Percentiles rank a stretch among this genome's conserved stretches.
Conservation (phyloP, 2,113 vertebrate species). For the Noturus placidus region DNA sequence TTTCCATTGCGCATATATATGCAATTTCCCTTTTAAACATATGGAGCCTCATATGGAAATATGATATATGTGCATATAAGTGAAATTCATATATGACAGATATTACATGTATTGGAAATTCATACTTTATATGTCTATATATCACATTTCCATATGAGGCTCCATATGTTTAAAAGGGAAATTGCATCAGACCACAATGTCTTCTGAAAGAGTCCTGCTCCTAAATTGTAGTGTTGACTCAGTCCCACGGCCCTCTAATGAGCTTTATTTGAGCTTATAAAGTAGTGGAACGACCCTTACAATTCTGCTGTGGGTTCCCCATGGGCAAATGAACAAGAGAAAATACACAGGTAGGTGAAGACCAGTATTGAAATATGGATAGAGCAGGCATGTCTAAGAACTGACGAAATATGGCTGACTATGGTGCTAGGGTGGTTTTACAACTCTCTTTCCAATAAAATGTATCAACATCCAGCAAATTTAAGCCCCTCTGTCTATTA, state of each 20-base stretch:
- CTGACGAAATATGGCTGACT: not conserved
- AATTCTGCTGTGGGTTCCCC: not conserved
- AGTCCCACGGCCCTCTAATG: not conserved
- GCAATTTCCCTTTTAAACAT: not conserved
- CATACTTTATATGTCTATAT: too few species aligned
- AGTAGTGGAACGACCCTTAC: not conserved
- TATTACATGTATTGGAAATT: too few species aligned
- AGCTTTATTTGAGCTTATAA: slow-evolving; percentile 14
- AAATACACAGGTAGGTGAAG: not conserved
- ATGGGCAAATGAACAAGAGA: not conserved
- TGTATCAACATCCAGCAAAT: not conserved
- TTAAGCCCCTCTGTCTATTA: not conserved
- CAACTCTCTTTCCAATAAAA: not conserved
- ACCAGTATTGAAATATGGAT: not conserved
- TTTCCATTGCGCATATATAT: too few species aligned
- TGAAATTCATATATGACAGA: too few species aligned
- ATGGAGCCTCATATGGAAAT: too few species aligned
- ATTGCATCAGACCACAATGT: not conserved
- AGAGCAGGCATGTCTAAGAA: not conserved
- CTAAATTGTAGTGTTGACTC: not conserved
- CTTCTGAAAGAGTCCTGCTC: not conserved
- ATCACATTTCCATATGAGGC: too few species aligned
- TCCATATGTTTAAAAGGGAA: not conserved
- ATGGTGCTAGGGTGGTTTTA: not conserved
- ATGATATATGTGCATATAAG: too few species aligned